A percentile compares a stretch with the other conserved stretches of the same genome.
These are phyloP conservation scores for Bubo scandiacus DNA, from an alignment of 2,113 vertebrate genomes.

Conservation along the genomic window DNA sequence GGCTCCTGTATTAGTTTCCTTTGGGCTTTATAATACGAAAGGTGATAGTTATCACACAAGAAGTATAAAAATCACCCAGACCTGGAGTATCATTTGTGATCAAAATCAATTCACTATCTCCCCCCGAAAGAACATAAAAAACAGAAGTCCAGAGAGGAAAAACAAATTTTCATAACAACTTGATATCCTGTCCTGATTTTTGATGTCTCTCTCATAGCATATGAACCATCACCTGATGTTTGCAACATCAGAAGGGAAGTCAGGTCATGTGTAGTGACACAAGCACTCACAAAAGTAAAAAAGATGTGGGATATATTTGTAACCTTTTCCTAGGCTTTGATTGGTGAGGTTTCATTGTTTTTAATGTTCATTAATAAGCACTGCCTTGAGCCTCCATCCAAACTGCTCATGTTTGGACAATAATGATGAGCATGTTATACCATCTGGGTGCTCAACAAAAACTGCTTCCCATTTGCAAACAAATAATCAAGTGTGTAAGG, in stretches of 20 bases:
- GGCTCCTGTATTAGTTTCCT: not conserved
- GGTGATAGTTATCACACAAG: not conserved
- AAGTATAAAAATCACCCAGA: not conserved
- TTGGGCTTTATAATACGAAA: not conserved
- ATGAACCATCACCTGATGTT: not conserved
- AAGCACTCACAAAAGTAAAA: rapidly evolving
- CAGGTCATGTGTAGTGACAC: too few species aligned
- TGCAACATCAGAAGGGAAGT: not conserved
- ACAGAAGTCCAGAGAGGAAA: not conserved
- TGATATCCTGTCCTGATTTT: not conserved
- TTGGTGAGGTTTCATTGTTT: not conserved
- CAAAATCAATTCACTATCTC: not conserved
- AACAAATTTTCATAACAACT: rapidly evolving
- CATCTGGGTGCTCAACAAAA: not conserved
- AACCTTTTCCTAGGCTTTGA: not conserved
- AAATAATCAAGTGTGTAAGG: slow-evolving; percentile 4
- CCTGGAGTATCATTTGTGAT: not conserved
- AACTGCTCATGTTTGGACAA: not conserved
- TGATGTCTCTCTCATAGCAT: not conserved
- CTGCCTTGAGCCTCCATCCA: not conserved
- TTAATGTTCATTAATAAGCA: not conserved
- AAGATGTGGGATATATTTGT: not conserved
- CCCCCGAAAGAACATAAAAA: not conserved
- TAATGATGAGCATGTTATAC: not conserved
- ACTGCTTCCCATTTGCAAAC: not conserved